Percentiles rank a stretch among this genome's conserved stretches.
These are phyloP conservation scores for Silvanus unidentatus DNA, from an alignment of 2,888 invertebrate genomes.

Conservation along the genomic window DNA sequence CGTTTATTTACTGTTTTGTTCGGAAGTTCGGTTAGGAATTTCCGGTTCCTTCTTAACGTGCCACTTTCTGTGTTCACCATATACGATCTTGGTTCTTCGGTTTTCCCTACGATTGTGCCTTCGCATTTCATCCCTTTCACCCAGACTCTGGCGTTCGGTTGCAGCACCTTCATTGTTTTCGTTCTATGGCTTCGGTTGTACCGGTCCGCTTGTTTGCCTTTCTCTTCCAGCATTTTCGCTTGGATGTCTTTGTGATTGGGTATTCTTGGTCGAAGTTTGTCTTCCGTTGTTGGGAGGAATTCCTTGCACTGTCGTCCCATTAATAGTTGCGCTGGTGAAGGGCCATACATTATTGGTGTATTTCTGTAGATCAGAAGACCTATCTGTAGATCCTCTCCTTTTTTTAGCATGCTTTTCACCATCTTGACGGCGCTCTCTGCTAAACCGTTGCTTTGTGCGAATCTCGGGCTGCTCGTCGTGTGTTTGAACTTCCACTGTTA, in stretches of 20 bases:
- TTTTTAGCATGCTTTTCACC: constrained; percentile 11
- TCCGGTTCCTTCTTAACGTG: constrained; percentile 4
- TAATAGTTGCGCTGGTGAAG: constrained; percentile 46
- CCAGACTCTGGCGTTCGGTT: constrained; percentile 5
- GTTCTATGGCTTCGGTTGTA: constrained; percentile 2
- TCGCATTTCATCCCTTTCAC: constrained; percentile 3
- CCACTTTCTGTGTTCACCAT: constrained; percentile 1
- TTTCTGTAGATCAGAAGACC: constrained; percentile 5
- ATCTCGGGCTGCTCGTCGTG: constrained; percentile 7
- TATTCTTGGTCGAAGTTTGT: background rate
- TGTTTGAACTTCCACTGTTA: constrained; percentile 2
- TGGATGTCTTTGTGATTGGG: background rate
- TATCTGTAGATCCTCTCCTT: constrained; percentile 2
- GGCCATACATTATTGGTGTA: constrained; percentile 3
- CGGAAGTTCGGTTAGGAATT: background rate
- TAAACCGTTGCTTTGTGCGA: constrained; percentile 4
- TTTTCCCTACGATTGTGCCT: constrained; percentile 1
- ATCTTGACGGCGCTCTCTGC: constrained; percentile 7
- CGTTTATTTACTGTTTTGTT: no score
- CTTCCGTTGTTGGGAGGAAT: background rate
- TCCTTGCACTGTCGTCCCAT: background rate
- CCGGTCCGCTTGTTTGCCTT: constrained; percentile 1
- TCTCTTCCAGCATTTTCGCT: background rate
- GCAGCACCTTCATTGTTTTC: background rate
- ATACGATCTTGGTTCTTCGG: constrained; percentile 3